Evolutionary conservation across 2,797 vertebrate species (phyloP).

Genomic region (Acrossocheilus wenchowensis): DNA sequence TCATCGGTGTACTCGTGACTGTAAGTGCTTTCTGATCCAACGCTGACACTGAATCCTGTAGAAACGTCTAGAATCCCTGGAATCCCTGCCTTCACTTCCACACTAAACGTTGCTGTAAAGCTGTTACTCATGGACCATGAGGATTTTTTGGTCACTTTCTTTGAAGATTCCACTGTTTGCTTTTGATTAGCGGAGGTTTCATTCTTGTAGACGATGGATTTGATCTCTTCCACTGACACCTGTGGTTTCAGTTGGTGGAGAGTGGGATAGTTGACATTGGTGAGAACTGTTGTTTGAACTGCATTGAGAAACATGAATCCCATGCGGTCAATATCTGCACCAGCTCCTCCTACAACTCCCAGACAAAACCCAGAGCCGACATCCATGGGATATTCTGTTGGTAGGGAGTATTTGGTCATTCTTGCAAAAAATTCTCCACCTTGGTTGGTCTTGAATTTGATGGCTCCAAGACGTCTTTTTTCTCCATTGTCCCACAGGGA

Average conservation of each 20-base stretch:
- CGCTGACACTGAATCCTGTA: background rate
- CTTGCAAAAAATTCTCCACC: slow-evolving; percentile 19
- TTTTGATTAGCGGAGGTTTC: background rate
- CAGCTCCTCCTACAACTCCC: slow-evolving; percentile 23
- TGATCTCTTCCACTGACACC: slow-evolving; percentile 27
- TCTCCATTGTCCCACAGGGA: slow-evolving; percentile 56
- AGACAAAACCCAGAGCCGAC: slow-evolving; percentile 51
- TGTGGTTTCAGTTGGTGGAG: slow-evolving; percentile 16
- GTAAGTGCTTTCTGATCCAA: slow-evolving; percentile 5
- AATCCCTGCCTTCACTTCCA: slow-evolving; percentile 41
- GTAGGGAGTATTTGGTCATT: slow-evolving; percentile 22
- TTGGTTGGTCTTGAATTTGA: slow-evolving; percentile 55
- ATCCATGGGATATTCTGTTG: slow-evolving; percentile 35
- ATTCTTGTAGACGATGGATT: slow-evolving; percentile 32
- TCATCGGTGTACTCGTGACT: background rate
- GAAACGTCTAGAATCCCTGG: background rate
- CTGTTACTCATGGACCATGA: slow-evolving; percentile 47
- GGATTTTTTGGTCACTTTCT: slow-evolving; percentile 14
- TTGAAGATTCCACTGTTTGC: slow-evolving; percentile 36
- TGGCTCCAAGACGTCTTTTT: slow-evolving; percentile 52
- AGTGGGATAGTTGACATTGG: slow-evolving; percentile 44
- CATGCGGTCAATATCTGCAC: slow-evolving; percentile 35
- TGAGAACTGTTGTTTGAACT: slow-evolving; percentile 46
- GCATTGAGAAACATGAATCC: slow-evolving; percentile 44
- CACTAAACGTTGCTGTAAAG: background rate